phyloP scores from a whole-genome alignment of 2,888 invertebrate species.

The Entomobrya multifasciata region DNA sequence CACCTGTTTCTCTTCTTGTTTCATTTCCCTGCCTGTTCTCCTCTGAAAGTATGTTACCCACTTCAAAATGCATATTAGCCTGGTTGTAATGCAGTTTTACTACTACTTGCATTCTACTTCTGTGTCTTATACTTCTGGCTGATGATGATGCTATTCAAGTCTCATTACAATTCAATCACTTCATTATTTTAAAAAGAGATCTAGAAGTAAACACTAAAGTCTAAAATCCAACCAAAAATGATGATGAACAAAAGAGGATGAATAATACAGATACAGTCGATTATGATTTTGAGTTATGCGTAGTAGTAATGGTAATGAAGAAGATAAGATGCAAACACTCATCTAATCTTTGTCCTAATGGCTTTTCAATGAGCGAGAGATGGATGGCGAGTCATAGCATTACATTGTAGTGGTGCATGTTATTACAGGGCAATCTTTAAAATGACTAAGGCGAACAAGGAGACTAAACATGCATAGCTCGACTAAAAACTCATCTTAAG shows the following conservation, averaged over 20 bases:
- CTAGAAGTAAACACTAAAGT: slow-evolving; percentile 4
- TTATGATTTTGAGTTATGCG: slow-evolving; percentile 68
- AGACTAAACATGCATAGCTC: too few species aligned
- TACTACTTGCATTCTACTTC: neutral
- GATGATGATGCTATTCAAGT: too few species aligned
- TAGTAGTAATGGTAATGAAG: too few species aligned
- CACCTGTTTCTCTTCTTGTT: slow-evolving; percentile 38
- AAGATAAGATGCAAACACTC: neutral
- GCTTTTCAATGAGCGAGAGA: slow-evolving; percentile 53
- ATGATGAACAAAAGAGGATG: neutral
- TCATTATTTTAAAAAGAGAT: slow-evolving; percentile 40
- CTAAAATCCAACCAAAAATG: neutral
- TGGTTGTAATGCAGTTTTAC: too few species aligned
- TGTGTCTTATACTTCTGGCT: too few species aligned
- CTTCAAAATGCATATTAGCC: slow-evolving; percentile 51
- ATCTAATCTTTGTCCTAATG: slow-evolving; percentile 48
- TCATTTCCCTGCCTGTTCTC: slow-evolving; percentile 36
- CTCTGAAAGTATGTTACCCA: slow-evolving; percentile 43
- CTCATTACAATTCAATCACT: slow-evolving; percentile 54
- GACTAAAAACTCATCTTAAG: too few species aligned
- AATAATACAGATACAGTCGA: slow-evolving; percentile 40
- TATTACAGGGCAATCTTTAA: slow-evolving; percentile 1
- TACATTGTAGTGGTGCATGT: neutral
- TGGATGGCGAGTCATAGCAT: neutral
- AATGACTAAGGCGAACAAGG: slow-evolving; percentile 14